Base-by-base conservation (phyloP, 1,140 invertebrate species). In the Amyelois transitella region DNA sequence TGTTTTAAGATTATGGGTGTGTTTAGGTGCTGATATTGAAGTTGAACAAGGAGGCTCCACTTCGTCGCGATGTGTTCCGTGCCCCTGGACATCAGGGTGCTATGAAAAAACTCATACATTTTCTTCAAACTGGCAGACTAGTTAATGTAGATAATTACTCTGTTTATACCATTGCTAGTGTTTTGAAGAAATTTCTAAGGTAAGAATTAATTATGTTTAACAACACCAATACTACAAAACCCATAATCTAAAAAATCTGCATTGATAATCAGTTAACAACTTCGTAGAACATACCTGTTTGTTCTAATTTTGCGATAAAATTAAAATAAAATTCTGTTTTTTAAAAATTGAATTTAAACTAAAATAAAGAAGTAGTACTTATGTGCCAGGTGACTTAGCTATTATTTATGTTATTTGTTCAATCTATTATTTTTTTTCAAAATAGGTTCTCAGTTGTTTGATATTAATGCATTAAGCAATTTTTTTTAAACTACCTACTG, bases 61-160 rank as follows among this genome's bases (percentile, higher is more conserved):
- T 94, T 62, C 93, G 96, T 44, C 96, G 97, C 72, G 96, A 98
- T 90, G 96, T 98, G 18, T 98, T 98, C 87, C 91, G 97, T 53
- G 97, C 97, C 18, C 97, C 97, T 8, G 97, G 97, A 0, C 96
- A 98, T 81, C 96, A 98, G 83, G 95, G 94, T 20, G 96, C 97
- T 66, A 98, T 98, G 92, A 97, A 98, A 79, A 98, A 98, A 80
- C 91, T 99, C 0, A 97, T 98, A 60, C 97, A 99, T 82, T 97
- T 98, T 74, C 91, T 95, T 58, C 96, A 98, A 85, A 96, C 97
- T 64, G 98, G 98, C 10, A 92, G 97, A 58, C 91, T 98, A 62
- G 96, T 99, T n/a, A 99, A 99, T 83, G 98, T 98, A 74, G 95
- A 97, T 74, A 97, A 98, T 83, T 99, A 98, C 83, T 98, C 96